phyloP scores from a whole-genome alignment of 2,888 invertebrate species.

The Argyra leucocephala region DNA sequence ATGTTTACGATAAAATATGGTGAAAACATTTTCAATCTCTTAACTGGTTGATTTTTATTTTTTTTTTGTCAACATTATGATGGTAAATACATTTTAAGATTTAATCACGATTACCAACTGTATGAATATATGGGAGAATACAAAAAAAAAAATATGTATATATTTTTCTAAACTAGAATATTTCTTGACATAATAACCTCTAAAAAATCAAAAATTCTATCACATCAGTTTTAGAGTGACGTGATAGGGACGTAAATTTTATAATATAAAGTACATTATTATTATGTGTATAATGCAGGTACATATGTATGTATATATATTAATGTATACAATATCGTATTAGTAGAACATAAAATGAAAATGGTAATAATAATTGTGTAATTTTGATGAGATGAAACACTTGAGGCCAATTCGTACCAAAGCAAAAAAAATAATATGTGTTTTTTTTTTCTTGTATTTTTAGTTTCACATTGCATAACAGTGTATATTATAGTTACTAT shows the following conservation, averaged over 20 bases:
- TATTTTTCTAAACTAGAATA: not conserved
- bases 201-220: not conserved
- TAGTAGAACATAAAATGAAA: not conserved
- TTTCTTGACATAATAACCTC: constrained; percentile 1
- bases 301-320: not conserved
- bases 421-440: not conserved
- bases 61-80: not conserved
- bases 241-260: not conserved
- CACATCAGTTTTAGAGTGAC: not conserved
- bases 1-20: not conserved
- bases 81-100: not conserved
- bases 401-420: not conserved
- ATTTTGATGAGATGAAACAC: not conserved
- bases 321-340: too few species aligned
- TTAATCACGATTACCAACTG: not conserved
- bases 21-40: constrained; percentile 6
- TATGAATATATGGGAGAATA: not conserved
- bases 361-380: not conserved
- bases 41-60: too few species aligned
- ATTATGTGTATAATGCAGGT: not conserved
- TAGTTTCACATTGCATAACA: too few species aligned
- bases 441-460: too few species aligned
- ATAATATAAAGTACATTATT: too few species aligned
- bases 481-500: too few species aligned
- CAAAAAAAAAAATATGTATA: not conserved